These are phyloP conservation scores for Automeris io DNA, from an alignment of 2,888 invertebrate species.

Conservation along the genomic window DNA sequence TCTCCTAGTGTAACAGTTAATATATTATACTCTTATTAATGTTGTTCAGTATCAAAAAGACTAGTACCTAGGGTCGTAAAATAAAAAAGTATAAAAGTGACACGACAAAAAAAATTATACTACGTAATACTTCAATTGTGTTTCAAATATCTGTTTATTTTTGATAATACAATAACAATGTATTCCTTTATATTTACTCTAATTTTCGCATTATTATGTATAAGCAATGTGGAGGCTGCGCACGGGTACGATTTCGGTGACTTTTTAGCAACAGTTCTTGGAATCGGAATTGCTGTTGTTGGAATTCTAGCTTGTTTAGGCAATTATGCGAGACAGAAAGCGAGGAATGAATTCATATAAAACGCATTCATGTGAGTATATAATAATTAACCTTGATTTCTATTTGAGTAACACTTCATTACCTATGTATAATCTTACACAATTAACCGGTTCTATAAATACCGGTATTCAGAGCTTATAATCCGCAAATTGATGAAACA, in stretches of 20 bases:
- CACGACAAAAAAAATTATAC: conserved; percentile 1
- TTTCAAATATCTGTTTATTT: too few species aligned
- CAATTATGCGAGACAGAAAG: conserved; percentile 80
- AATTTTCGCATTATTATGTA: conserved; percentile 48
- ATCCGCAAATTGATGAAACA: not conserved
- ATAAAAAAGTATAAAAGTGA: conserved; percentile 2
- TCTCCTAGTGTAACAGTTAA: too few species aligned
- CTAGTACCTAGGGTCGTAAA: too few species aligned
- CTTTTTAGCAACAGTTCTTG: conserved; percentile 80
- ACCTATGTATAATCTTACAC: not conserved
- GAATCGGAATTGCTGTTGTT: conserved; percentile 75
- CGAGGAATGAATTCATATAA: conserved; percentile 69
- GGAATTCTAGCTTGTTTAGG: conserved; percentile 83
- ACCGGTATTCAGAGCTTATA: not conserved
- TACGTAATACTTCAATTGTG: not conserved
- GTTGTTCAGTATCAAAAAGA: not conserved
- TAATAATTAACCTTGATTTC: not conserved
- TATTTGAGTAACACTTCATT: not conserved
- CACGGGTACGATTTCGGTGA: conserved; percentile 81
- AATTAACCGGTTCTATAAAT: not conserved
- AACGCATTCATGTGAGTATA: conserved; percentile 30
- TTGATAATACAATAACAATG: conserved; percentile 30
- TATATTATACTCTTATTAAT: too few species aligned
- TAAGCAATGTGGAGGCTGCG: conserved; percentile 67
- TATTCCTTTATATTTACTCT: conserved; percentile 51